Percentiles rank a stretch among this genome's conserved stretches.
Conservation (phyloP, 2,888 invertebrate genomes). For the Pristionchus mayeri region DNA sequence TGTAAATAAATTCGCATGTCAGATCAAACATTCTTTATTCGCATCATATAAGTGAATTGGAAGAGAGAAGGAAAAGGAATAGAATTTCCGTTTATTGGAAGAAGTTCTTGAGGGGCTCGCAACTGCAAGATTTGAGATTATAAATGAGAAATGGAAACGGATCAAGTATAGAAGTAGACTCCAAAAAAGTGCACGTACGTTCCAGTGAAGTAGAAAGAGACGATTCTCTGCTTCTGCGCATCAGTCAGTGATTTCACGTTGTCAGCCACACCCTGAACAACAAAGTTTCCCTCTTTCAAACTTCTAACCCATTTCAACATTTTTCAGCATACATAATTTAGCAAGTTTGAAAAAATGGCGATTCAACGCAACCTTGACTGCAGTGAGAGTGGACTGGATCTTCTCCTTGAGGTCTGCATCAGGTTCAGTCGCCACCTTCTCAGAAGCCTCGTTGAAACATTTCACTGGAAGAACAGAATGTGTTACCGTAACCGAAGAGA, state of each 20-base stretch:
- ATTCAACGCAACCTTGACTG: not conserved
- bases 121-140: not conserved
- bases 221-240: constrained; percentile 22
- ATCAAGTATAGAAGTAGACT: not conserved
- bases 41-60: not conserved
- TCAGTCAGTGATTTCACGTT: constrained; percentile 10
- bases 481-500: too few relatives aligned
- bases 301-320: not conserved
- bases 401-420: constrained; percentile 26
- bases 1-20: too few relatives aligned
- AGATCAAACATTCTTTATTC: not conserved
- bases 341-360: not conserved
- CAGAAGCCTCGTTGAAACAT: not conserved
- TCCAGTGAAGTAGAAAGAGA: constrained; percentile 22
- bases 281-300: too few relatives aligned
- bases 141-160: not conserved
- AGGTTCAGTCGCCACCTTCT: not conserved
- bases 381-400: not conserved
- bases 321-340: too few relatives aligned
- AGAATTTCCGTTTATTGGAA: not conserved
- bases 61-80: not conserved
- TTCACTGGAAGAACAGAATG: not conserved
- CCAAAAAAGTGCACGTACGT: not conserved
- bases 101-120: constrained; percentile 41
- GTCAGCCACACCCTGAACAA: not conserved